Base-by-base conservation (phyloP, 1,140 invertebrate species). In the Pentalonia nigronervosa region DNA sequence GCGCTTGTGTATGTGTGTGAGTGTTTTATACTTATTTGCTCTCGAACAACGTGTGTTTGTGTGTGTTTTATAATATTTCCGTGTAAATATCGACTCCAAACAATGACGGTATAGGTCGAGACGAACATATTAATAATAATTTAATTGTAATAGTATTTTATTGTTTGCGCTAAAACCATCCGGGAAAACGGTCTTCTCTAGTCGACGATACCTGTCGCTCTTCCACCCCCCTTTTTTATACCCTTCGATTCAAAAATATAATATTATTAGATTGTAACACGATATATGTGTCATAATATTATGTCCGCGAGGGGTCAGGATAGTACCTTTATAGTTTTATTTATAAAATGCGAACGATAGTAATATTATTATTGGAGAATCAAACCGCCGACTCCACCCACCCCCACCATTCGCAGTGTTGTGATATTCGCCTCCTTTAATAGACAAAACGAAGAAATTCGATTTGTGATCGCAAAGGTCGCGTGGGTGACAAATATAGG, bases 21-120 rank as follows among this genome's bases (percentile, higher is more conserved):
- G 34, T 89, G 88, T 89, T n/a, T 30, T 91, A 91, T 91, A 92
- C 91, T 92, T 91, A 92, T 92, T 92, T 92, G 76, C 76, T 92
- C 34, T 92, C 91, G 91, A 92, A 92, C 91, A 92, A 92, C n/a
- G n/a, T 48, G 21, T 25, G 48, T 36, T 1, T 81, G 34, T 56
- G 48, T 56, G 23, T 89, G 34, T 36, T 89, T 76, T 30, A 47
- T 47, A 47, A 47, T 86, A 17, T 76, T n/a, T 76, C 14, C n/a
- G 30, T 76, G 60, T 76, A 76, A 76, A 76, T 34, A 76, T n/a
- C 14, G n/a, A 76, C 60, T 76, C 30, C 6, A 76, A 76, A 76
- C n/a, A 41, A 41, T 4, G 41, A 41, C 4, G 0, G 30, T 76
- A 76, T 67, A 67, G 30, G 60, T 67, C 30, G 60, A 67, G 60